Conservation (phyloP, 92 coral and sea anemone species). For the Isaurus tuberculatus region DNA sequence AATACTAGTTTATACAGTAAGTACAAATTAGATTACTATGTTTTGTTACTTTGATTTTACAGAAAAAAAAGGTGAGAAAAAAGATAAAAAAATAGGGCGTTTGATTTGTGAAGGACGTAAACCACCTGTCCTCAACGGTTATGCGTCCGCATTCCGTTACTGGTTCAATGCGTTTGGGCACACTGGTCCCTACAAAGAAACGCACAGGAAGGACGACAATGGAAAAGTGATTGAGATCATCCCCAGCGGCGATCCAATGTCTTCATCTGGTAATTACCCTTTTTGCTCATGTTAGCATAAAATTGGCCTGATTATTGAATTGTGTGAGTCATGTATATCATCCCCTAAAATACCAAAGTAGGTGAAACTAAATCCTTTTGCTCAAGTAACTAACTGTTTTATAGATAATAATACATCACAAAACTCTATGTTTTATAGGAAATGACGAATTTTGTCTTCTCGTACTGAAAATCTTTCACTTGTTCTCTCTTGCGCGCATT, state of each 20-base stretch:
- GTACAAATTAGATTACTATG: neutral
- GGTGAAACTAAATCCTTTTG: neutral
- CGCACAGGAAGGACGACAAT: neutral
- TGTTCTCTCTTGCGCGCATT: neutral
- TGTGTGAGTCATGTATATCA: constrained; percentile 1
- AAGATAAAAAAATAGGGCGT: constrained; percentile 34
- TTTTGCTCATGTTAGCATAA: constrained; percentile 1
- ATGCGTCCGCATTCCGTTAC: constrained; percentile 38
- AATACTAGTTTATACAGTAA: neutral
- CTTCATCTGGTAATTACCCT: constrained; percentile 21
- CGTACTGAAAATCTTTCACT: neutral
- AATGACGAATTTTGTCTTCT: neutral
- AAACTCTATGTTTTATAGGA: neutral
- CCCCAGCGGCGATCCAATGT: constrained; percentile 47
- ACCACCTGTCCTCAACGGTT: constrained; percentile 40
- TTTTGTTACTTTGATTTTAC: neutral
- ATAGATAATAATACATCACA: neutral
- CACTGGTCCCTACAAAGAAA: constrained; percentile 36
- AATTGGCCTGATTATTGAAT: neutral
- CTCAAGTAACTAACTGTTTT: neutral
- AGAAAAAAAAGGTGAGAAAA: constrained; percentile 37
- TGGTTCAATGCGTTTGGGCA: constrained; percentile 43
- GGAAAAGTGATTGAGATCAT: constrained; percentile 33
- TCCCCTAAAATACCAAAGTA: constrained; percentile 1
- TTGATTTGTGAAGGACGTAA: constrained; percentile 38